Base-by-base conservation (phyloP, 2,888 invertebrate genomes). In the Arctia plantaginis region DNA sequence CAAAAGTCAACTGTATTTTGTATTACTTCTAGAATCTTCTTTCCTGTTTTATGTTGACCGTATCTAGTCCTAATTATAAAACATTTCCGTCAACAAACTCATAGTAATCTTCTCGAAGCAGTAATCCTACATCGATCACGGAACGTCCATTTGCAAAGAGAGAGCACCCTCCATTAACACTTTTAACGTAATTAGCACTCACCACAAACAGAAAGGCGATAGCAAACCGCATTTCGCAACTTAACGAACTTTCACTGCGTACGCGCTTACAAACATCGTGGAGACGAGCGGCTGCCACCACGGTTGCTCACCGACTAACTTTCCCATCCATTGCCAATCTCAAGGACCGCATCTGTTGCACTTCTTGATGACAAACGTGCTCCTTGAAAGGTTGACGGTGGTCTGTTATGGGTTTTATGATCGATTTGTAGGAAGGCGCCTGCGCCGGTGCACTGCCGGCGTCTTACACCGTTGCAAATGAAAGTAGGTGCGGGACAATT, bases 131-230 rank as follows among this genome's bases (percentile, higher is more conserved):
- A 74, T 76, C 78, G 79, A 77, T 78, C 80, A 83, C 83, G 78
- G 75, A 72, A 79, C 83, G 84, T 85, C 86, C 84, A 81, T 81
- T 80, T 82, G 81, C 82, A 82, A 86, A 85, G 85, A 89, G 87
- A 88, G 88, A 89, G 87, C 91, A 90, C 90, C 90, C 89, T 88
- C 85, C 85, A 87, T 90, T 89, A 90, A 86, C 93, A 93, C 92
- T 92, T 93, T 89, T 89, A 90, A 88, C 90, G 89, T 91, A 92
- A 92, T 92, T 91, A 90, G 89, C 94, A 95, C 95, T 95, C 95
- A 95, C 95, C 95, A 95, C 94, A 94, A 95, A 93, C 92, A 95
- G 92, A 91, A 94, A 92, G 92, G 92, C 93, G 92, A 94, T 92
- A 90, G 93, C 93, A 90, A 93, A 90, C 92, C 93, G 93, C 94